Evolutionary conservation across 2,113 vertebrate species (phyloP).

Genomic region (Lota lota): DNA sequence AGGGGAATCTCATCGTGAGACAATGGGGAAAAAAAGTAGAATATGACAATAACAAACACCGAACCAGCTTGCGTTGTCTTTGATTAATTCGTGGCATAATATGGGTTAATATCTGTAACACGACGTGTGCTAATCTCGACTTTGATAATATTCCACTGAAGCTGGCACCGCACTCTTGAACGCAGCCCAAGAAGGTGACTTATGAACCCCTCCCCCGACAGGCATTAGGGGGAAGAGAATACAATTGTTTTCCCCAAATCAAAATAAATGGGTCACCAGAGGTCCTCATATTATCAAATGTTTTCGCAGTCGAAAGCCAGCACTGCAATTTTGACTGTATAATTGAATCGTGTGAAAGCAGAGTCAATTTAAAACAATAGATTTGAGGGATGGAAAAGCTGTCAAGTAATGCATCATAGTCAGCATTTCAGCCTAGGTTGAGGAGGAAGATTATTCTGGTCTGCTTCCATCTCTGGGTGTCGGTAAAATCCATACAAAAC

Average conservation of each 20-base stretch:
- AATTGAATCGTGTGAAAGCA: constrained; percentile 81
- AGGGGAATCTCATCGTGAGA: too few relatives aligned
- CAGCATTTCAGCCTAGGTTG: constrained; percentile 52
- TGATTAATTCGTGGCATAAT: constrained; percentile 53
- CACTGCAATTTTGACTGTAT: constrained; percentile 78
- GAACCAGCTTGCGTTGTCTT: background rate
- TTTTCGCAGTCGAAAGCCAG: constrained; percentile 69
- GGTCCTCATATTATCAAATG: constrained; percentile 78
- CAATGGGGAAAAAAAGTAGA: too few relatives aligned
- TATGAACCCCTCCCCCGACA: constrained; percentile 59
- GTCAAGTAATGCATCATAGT: constrained; percentile 68
- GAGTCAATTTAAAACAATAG: constrained; percentile 82
- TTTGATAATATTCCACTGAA: too few relatives aligned
- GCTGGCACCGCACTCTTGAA: constrained; percentile 20
- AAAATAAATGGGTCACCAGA: constrained; percentile 79
- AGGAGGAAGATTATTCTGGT: constrained; percentile 50
- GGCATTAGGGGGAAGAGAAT: constrained; percentile 66
- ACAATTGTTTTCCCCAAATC: constrained; percentile 75
- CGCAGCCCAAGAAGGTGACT: constrained; percentile 48
- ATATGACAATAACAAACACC: too few relatives aligned
- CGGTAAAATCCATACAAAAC: constrained; percentile 26
- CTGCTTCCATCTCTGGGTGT: constrained; percentile 46
- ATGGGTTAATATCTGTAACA: too few relatives aligned
- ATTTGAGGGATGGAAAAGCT: constrained; percentile 71
- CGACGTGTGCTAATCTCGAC: constrained; percentile 46